These are phyloP conservation scores for Scomber colias DNA, from an alignment of 2,113 vertebrate genomes.

Conservation along the genomic window DNA sequence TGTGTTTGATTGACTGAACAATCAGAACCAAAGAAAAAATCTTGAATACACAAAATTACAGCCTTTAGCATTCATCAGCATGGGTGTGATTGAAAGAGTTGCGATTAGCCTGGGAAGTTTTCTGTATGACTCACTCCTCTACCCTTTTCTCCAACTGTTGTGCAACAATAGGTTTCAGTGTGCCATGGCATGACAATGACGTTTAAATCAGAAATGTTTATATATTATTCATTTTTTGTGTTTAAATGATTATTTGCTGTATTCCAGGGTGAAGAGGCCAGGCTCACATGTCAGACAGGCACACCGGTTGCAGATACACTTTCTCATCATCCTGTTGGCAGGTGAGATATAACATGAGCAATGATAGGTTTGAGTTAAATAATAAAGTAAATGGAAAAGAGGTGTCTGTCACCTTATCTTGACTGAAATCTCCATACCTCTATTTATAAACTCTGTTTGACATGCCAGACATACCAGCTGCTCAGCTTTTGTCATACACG, in stretches of 20 bases:
- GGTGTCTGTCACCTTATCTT: neutral
- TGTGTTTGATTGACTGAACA: neutral
- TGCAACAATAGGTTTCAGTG: neutral
- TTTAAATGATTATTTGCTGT: slow-evolving; percentile 4
- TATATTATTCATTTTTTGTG: neutral
- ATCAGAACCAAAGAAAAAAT: slow-evolving; percentile 15
- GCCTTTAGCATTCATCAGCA: neutral
- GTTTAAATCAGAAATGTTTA: neutral
- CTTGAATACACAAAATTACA: neutral
- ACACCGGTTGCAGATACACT: slow-evolving; percentile 33
- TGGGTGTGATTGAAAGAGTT: slow-evolving; percentile 8
- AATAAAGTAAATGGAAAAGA: neutral
- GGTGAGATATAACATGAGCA: slow-evolving; percentile 48
- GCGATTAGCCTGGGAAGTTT: neutral
- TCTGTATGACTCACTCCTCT: slow-evolving; percentile 21
- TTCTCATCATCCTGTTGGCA: slow-evolving; percentile 59
- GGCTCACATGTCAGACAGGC: neutral
- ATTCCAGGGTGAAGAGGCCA: slow-evolving; percentile 54
- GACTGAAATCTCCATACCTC: neutral
- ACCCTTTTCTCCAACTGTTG: neutral
- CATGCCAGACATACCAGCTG: neutral
- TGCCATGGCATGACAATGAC: neutral
- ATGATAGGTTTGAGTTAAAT: neutral
- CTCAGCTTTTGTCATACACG: neutral
- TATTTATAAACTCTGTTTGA: slow-evolving; percentile 39